These are phyloP conservation scores for Anas platyrhynchos DNA, from an alignment of 2,113 vertebrate species.

Conservation along the genomic window DNA sequence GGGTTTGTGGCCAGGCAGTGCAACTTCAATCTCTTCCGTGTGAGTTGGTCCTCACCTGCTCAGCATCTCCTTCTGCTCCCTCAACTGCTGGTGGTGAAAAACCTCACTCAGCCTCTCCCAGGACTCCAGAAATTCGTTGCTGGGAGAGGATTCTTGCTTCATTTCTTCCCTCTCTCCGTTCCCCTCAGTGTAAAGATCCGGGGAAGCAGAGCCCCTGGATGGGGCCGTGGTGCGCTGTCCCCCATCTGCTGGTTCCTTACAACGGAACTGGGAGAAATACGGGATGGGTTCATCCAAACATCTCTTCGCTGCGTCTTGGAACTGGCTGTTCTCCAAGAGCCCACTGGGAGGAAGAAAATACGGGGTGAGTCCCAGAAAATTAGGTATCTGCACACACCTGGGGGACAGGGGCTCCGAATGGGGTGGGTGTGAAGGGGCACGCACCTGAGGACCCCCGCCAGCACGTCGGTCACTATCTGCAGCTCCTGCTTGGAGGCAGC, in stretches of 20 bases:
- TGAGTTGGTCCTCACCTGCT: slow-evolving; percentile 70
- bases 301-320: slow-evolving; percentile 73
- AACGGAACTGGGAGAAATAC: slow-evolving; percentile 80
- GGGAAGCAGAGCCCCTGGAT: neutral
- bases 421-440: neutral
- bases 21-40: neutral
- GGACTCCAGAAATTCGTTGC: neutral
- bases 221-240: neutral
- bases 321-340: slow-evolving; percentile 82
- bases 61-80: slow-evolving; percentile 65
- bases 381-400: fast-evolving
- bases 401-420: neutral
- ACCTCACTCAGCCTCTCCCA: neutral
- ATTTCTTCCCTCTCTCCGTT: neutral
- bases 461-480: slow-evolving; percentile 73
- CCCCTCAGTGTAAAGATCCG: neutral
- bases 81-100: slow-evolving; percentile 13
- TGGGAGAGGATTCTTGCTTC: neutral
- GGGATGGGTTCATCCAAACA: slow-evolving; percentile 72
- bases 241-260: slow-evolving; percentile 20
- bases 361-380: neutral
- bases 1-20: neutral
- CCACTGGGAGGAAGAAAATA: slow-evolving; percentile 70
- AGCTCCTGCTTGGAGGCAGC: slow-evolving; percentile 59
- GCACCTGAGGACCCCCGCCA: slow-evolving; percentile 84